Conservation (phyloP, 2,888 invertebrate genomes). For the Melipona beecheii region DNA sequence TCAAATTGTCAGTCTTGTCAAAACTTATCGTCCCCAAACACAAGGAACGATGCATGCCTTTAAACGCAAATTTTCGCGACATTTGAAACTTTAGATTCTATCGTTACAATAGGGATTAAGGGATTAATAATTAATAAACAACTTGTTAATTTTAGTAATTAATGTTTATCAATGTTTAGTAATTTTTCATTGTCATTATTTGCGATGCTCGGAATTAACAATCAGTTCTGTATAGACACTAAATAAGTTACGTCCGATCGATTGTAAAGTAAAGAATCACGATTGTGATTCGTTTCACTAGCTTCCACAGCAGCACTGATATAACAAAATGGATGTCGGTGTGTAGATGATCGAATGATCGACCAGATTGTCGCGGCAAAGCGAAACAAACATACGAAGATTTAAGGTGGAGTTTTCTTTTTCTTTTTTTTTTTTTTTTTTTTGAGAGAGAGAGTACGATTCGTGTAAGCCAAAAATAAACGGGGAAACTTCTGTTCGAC, state of each 20-base stretch:
- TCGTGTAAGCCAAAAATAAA: constrained; percentile 46
- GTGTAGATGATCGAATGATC: background rate
- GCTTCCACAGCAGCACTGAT: background rate
- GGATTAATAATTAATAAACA: too few relatives aligned
- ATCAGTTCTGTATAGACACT: too few relatives aligned
- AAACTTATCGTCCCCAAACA: background rate
- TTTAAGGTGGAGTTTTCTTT: background rate
- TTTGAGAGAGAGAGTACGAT: constrained; percentile 12
- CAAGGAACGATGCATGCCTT: too few relatives aligned
- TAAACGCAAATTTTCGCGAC: too few relatives aligned
- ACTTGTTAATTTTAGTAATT: too few relatives aligned
- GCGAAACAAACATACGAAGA: background rate
- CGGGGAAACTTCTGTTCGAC: constrained; percentile 27
- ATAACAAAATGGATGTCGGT: background rate
- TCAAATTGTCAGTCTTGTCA: background rate
- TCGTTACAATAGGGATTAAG: too few relatives aligned
- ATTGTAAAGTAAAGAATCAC: background rate
- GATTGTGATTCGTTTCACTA: background rate
- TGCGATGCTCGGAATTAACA: too few relatives aligned
- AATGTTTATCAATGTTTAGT: too few relatives aligned
- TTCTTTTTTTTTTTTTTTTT: background rate
- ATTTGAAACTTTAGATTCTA: too few relatives aligned
- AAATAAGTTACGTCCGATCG: too few relatives aligned
- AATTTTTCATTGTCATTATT: too few relatives aligned
- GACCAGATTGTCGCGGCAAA: background rate